These are phyloP conservation scores for Sebastes variabilis DNA, from an alignment of 2,797 vertebrate species.

Conservation along the genomic window DNA sequence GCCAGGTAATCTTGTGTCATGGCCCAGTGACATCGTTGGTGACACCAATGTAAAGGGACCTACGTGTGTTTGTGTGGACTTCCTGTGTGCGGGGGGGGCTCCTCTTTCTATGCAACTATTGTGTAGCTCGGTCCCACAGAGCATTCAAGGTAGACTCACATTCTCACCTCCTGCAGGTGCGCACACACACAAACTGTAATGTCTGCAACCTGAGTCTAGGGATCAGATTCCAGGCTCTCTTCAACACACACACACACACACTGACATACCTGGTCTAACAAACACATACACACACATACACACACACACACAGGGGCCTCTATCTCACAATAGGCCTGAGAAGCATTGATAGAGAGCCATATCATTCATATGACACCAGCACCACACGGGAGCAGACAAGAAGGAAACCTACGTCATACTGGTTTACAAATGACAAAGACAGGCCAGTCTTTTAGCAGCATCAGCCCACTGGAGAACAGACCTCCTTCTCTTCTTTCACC, in stretches of 20 bases:
- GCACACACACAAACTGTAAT: neutral
- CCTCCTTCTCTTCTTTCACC: conserved; percentile 25
- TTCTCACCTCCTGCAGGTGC: conserved; percentile 13
- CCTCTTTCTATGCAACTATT: conserved; percentile 39
- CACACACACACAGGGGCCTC: conserved; percentile 24
- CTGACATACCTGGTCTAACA: neutral
- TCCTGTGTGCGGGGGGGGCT: conserved; percentile 28
- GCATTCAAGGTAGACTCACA: conserved; percentile 1
- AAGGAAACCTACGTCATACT: conserved; percentile 52
- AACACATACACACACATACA: neutral
- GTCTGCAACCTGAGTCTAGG: conserved; percentile 60
- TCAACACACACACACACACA: neutral
- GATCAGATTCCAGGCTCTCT: conserved; percentile 60
- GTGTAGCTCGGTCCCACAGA: conserved; percentile 10
- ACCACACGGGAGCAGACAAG: conserved; percentile 26
- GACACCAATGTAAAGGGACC: conserved; percentile 39
- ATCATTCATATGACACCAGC: conserved; percentile 53
- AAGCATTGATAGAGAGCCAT: conserved; percentile 41
- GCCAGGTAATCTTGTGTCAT: conserved; percentile 40
- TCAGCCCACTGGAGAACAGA: conserved; percentile 33
- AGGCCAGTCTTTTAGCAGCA: conserved; percentile 24
- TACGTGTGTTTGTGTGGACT: conserved; percentile 32
- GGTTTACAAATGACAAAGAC: conserved; percentile 46
- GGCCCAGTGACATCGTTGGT: conserved; percentile 32
- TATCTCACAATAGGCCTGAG: conserved; percentile 27